These are phyloP conservation scores for Petrocephalus sullivani DNA, from an alignment of 2,797 vertebrate genomes.

Conservation along the genomic window DNA sequence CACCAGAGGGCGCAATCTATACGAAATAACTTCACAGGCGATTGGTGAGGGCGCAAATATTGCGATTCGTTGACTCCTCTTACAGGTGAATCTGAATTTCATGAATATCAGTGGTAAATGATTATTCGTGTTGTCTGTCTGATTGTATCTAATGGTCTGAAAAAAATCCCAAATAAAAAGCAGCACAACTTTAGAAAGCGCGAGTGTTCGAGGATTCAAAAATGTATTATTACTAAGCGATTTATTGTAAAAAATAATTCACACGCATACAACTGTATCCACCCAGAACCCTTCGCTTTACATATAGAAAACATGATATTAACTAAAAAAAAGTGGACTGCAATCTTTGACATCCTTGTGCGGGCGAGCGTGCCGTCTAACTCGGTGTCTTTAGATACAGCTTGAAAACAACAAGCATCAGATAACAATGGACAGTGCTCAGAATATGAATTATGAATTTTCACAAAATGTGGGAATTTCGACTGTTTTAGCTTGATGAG, in stretches of 20 bases:
- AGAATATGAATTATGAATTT: neutral
- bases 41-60: neutral
- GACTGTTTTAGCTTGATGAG: neutral
- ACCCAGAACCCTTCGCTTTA: neutral
- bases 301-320: neutral
- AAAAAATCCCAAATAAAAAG: neutral
- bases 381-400: neutral
- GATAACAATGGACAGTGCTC: neutral
- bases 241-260: neutral
- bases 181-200: neutral
- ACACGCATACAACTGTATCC: neutral
- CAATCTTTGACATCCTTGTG: neutral
- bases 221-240: neutral
- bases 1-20: constrained; percentile 4
- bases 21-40: neutral
- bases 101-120: neutral
- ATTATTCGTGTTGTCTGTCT: neutral
- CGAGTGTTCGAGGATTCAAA: neutral
- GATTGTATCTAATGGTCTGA: neutral
- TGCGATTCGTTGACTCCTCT: neutral
- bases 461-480: neutral
- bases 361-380: neutral
- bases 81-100: neutral
- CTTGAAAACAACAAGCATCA: neutral
- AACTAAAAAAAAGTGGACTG: neutral